Base-by-base conservation (phyloP, 1,140 invertebrate genomes). In the Procambarus clarkii region DNA sequence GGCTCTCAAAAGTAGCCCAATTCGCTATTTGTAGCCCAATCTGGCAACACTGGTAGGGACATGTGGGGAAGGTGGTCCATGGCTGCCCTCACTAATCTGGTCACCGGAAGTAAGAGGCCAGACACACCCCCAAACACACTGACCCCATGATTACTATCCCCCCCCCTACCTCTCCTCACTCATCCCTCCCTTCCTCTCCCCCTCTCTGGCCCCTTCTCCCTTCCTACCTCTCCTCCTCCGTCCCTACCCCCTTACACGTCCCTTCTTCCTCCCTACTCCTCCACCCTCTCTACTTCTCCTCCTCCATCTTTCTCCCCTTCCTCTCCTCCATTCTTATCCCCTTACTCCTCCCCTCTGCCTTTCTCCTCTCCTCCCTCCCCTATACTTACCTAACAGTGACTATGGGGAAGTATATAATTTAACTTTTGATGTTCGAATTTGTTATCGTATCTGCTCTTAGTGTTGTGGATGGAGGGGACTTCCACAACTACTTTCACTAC, bases 121-220 rank as follows among this genome's bases (percentile, higher is more conserved):
- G 84, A 78, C 84, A 86, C 84, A 86, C 84, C 84, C 84, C 84
- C 76, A 60, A 60, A 45, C 84, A 77, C 74, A 77, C 84, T 86
- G 83, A 78, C 71, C 50, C 71, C 9, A 34, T 54, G 74, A 58
- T 78, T 76, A 48, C 7, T 24, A 44, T 24, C 13, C 21, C 69
- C 21, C 4, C 45, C 64, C 71, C 83, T 74, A 13, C 45, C 64
- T 85, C 82, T 46, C 54, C 69, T n/a, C 45, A 69, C 21, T n/a
- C 7, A 54, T 11, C 60, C 46, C 44, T 45, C 82, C 69, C 82
- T n/a, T n/a, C 21, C 24, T 60, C 11, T 18, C 18, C 18, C 64
- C 11, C 64, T 69, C 64, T 18, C 13, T 69, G 0, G 64, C 64
- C 9, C 64, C 11, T 15, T 69, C 64, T 21, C 64, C 64, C 18